Conservation (phyloP, 2,797 vertebrate genomes). For the Emys orbicularis region DNA sequence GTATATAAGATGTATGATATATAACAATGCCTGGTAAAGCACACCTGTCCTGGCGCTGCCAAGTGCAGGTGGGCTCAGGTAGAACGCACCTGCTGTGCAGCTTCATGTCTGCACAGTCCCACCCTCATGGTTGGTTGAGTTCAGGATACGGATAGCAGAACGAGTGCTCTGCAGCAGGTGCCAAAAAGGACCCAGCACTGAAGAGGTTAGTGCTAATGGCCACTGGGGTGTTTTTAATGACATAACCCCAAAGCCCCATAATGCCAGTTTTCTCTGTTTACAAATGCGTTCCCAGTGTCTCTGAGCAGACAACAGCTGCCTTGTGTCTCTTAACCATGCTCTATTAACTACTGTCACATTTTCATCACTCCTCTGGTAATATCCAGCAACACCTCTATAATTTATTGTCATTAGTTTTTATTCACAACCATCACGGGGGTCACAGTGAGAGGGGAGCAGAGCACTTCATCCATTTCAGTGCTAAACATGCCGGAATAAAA, state of each 20-base stretch:
- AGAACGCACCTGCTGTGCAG: not conserved
- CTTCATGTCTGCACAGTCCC: not conserved
- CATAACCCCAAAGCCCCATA: not conserved
- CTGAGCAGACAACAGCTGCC: slow-evolving; percentile 22
- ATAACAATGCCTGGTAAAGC: not conserved
- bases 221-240: not conserved
- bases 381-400: slow-evolving; percentile 65
- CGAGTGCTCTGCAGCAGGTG: not conserved
- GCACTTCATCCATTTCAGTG: slow-evolving; percentile 44
- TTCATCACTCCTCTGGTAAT: slow-evolving; percentile 55
- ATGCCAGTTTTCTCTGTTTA: not conserved
- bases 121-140: not conserved
- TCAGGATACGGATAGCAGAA: not conserved
- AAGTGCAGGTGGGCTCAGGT: not conserved
- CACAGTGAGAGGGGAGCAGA: slow-evolving; percentile 35
- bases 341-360: slow-evolving; percentile 64
- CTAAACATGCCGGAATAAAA: slow-evolving; percentile 32
- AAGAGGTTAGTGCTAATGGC: not conserved
- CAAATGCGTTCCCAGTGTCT: not conserved
- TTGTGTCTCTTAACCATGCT: slow-evolving; percentile 48
- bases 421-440: slow-evolving; percentile 53
- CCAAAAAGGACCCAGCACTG: not conserved
- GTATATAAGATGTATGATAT: not conserved
- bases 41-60: not conserved
- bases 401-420: slow-evolving; percentile 74